Evolutionary conservation across 2,797 vertebrate species (phyloP), one percentile per base, ranked within the genome.

Genomic region (Catostomus latipinnis): DNA sequence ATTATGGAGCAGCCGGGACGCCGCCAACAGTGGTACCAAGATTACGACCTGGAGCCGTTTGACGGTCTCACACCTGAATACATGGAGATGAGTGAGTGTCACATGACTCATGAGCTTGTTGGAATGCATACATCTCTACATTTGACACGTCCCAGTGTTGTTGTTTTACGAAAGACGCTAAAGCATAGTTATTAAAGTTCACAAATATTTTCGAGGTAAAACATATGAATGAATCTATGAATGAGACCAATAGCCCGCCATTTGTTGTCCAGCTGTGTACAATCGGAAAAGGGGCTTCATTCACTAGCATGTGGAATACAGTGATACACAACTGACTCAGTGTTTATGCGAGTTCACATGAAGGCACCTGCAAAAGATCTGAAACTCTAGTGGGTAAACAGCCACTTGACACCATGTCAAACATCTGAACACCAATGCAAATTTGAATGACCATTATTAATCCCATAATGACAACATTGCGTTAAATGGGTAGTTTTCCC

Each of bases 21-120:
- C 11, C 95, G 95, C 0, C 94, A 96, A 82, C 97, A 98, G 61
- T 99, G 98, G 98, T 94, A 96, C 85, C 90, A 96, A 5, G 97
- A 99, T 87, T 95, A 98, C 10, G 93, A 89, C 58, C 90, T 99
- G 83, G 97, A 96, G 54, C 96, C 96, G 0, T 99, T 97, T 73
- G 96, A 96, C 0, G 97, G 98, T 6, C 92, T 99, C 80, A 98
- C 97, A 4, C 98, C 98, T 1, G 98, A 99, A 84, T 99, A 98
- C 91, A 99, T 99, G 98, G 98, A 98, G 90, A 99, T 99, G 98
- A 98, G 98, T 99, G 91, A 94, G 97, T 91, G 65, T 72, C 6
- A 2, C 46, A 45, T 10, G 4, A 70, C 53, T 22, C 5, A n/a
- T n/a, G n/a, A 4, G 11, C 18, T 68, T 57, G 12, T 68, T 60